Base-by-base conservation (phyloP, 2,888 invertebrate species). In the Crematogaster levior region DNA sequence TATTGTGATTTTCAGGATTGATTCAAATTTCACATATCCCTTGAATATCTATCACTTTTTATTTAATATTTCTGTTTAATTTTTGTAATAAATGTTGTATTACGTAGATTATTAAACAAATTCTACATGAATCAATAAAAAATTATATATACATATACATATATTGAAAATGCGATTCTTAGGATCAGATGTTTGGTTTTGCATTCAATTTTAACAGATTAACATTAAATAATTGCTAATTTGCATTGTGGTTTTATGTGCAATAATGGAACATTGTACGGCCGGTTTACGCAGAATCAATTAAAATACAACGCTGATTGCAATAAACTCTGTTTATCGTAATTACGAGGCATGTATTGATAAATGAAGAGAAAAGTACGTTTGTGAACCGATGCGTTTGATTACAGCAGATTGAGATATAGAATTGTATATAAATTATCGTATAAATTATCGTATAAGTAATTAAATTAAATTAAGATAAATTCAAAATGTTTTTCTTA, bases 201-300 rank as follows among this genome's bases (percentile, higher is more conserved):
- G 30, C 30, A 40, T 77, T 56, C 21, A 77, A 77, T 68, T 66
- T 46, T 30, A 56, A 66, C 40, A 21, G 12, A 53, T n/a, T 66
- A 56, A 58, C 77, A 46, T 79, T 79, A 70, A 79, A 70, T 79
- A 68, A 58, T 65, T 66, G 40, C 66, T 66, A 51, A 75, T 68
- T 66, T 63, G 37, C 56, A 27, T 77, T 66, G 46, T 21, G 53
- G 30, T 56, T 66, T 30, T 30, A 24, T 46, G 12, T 24, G 34
- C 18, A 68, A 77, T 77, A 77, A 65, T 30, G 21, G 24, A 51
- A 65, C 37, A 75, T 10, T 65, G 48, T 12, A 48, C 9, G 48
- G 37, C 34, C 40, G 24, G 53, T 53, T 66, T 68, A 34, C 56
- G 9, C 68, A 24, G 56, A 68, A 58, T 79, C 70, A 68, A 70